Evolutionary conservation across 2,113 vertebrate genomes (phyloP).

Genomic region (Dipodomys merriami): DNA sequence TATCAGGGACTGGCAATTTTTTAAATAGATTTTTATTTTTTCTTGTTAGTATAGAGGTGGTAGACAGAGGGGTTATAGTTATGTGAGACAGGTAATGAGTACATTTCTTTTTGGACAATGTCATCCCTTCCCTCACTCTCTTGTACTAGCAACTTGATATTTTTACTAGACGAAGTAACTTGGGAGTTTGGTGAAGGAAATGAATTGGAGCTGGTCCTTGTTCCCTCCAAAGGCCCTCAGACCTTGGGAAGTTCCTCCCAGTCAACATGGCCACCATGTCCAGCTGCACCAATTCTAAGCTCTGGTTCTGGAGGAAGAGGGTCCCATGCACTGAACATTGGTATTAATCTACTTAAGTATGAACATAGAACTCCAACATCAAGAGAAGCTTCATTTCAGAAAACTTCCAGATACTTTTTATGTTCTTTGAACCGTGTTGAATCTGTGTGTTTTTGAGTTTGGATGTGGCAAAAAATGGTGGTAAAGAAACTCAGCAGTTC

Average conservation of each 20-base stretch:
- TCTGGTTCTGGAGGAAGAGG: neutral
- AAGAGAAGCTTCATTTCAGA: neutral
- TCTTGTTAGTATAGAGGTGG: too few species aligned
- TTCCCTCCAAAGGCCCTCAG: neutral
- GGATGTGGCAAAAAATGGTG: neutral
- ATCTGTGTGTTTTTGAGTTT: neutral
- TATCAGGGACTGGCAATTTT: neutral
- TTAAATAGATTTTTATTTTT: too few species aligned
- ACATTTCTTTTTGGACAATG: too few species aligned
- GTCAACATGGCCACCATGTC: neutral
- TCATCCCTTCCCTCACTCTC: too few species aligned
- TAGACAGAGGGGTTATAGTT: too few species aligned
- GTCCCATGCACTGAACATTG: neutral
- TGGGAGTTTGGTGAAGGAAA: neutral
- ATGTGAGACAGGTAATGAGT: too few species aligned
- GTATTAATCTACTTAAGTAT: neutral
- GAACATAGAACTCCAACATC: neutral
- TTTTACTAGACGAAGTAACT: neutral
- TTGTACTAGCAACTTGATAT: too few species aligned
- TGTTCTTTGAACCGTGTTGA: neutral
- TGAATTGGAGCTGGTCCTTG: neutral
- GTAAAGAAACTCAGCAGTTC: neutral
- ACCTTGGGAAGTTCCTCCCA: neutral
- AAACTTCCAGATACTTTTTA: neutral
- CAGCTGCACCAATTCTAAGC: neutral